A percentile compares a stretch with the other conserved stretches of the same genome.
phyloP scores from a whole-genome alignment of 37 sponge, comb jelly and placozoan species.

The Halisarca cf. caerulea region DNA sequence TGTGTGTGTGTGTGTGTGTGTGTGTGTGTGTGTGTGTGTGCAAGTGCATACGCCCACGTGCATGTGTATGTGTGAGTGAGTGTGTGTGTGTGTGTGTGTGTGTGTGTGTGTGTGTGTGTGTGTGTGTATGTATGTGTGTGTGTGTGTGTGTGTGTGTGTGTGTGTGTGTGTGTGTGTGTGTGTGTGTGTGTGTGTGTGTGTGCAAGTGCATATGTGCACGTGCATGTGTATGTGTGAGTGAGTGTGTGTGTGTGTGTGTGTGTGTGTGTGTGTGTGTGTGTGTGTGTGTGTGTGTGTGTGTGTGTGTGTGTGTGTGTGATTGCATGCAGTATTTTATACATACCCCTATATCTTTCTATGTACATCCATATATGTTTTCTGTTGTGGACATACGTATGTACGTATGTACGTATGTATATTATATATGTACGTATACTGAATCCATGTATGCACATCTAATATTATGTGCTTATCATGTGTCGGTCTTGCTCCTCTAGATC shows the following conservation, averaged over 20 bases:
- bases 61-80: background rate
- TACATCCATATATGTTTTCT: too few relatives aligned
- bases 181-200: constrained; percentile 47
- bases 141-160: background rate
- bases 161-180: constrained; percentile 30
- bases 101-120: too few relatives aligned
- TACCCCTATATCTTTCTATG: too few relatives aligned
- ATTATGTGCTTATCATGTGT: background rate
- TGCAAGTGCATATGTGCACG: constrained; percentile 22
- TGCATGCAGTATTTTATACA: background rate
- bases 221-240: constrained; percentile 40
- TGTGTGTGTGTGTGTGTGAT: constrained; percentile 19
- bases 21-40: constrained; percentile 28
- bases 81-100: constrained; percentile 21
- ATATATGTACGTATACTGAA: too few relatives aligned
- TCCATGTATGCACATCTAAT: too few relatives aligned
- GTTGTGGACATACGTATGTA: too few relatives aligned
- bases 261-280: constrained; percentile 28
- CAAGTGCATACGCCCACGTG: background rate
- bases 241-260: constrained; percentile 12
- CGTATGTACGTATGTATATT: too few relatives aligned
- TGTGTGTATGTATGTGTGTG: too few relatives aligned
- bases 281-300: constrained; percentile 1
- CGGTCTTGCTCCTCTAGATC: background rate
- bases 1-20: constrained; percentile 14